Evolutionary conservation across 2,113 vertebrate genomes (phyloP).

Genomic region (Zingel zingel): DNA sequence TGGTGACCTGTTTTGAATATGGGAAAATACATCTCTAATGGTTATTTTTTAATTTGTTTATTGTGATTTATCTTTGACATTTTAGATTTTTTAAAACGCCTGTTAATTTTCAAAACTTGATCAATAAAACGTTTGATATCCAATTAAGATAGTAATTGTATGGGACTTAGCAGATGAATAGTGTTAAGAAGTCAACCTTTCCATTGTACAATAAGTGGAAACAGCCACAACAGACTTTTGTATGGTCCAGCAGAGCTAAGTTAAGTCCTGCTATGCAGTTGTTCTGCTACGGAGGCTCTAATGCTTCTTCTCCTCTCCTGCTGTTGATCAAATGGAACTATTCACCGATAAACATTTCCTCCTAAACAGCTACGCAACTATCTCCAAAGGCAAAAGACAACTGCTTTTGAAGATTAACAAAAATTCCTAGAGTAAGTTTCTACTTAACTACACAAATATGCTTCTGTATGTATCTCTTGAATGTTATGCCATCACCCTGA

Average conservation of each 20-base stretch:
- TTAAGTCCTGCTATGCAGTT: conserved; percentile 18
- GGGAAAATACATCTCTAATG: background rate
- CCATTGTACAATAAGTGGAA: conserved; percentile 28
- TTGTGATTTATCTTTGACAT: conserved; percentile 3
- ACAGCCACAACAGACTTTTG: conserved; percentile 23
- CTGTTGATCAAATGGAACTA: conserved; percentile 40
- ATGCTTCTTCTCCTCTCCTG: conserved; percentile 4
- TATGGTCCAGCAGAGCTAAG: conserved; percentile 19
- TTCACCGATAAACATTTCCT: background rate
- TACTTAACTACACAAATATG: conserved; percentile 32
- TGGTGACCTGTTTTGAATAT: conserved; percentile 17
- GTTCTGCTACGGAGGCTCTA: background rate
- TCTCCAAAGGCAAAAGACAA: conserved; percentile 12
- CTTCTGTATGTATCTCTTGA: conserved; percentile 16
- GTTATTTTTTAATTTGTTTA: background rate
- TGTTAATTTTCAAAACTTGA: conserved; percentile 5
- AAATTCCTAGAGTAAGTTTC: background rate
- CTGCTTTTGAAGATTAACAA: conserved; percentile 10
- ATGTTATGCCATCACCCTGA: conserved; percentile 22
- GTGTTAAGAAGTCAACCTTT: conserved; percentile 40
- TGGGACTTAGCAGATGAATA: conserved; percentile 42
- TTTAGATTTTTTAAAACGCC: background rate
- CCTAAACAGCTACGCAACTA: background rate
- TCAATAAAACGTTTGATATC: conserved; percentile 66
- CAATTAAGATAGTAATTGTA: conserved; percentile 66